Evolutionary conservation across 2,797 vertebrate genomes (phyloP), one percentile per base, ranked within the genome.

Genomic region (Australoheros facetus): DNA sequence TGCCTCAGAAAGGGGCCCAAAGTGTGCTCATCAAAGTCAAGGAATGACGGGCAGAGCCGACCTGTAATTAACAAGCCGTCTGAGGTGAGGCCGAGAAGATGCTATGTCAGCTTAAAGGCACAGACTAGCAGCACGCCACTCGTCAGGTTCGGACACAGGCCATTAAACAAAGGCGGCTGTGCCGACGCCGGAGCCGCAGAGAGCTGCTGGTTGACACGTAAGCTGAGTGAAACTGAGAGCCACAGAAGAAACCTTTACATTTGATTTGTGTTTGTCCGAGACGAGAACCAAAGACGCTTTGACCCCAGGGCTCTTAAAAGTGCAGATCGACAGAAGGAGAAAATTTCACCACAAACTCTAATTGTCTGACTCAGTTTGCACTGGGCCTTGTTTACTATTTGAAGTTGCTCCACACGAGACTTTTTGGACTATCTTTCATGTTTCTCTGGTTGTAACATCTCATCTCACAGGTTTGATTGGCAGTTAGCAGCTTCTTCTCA

Each of bases 401-500:
- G 48, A 66, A 48, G 39, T 23, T 28, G 21, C 2, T 26, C 26
- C 26, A 26, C 26, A 26, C 26, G 10, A 64, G 13, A 8, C 0
- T 42, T 13, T 21, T 2, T 39, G 23, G 28, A 30, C n/a, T 21
- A 14, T 42, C 7, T 64, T 42, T 64, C 39, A 0, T 28, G 39
- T 48, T 66, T 66, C 0, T 48, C 23, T 64, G 60, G 16, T 45
- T 64, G 60, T 3, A 45, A 14, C 39, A 64, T 42, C 39, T 64
- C 4, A 64, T 42, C 39, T 64, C 4, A 64, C 21, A 64, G 0
- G 0, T 26, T 26, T 28, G 45, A 28, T 13, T 48, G 39, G 8
- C 32, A n/a, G 5, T 9, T 45, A 19, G 23, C 1, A 17, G 34
- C 42, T 14, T 1, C 11, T 45, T 0, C 39, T 66, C 11, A 16